Base-by-base conservation (phyloP, 2,113 vertebrate species). In the Synchiropus splendidus region DNA sequence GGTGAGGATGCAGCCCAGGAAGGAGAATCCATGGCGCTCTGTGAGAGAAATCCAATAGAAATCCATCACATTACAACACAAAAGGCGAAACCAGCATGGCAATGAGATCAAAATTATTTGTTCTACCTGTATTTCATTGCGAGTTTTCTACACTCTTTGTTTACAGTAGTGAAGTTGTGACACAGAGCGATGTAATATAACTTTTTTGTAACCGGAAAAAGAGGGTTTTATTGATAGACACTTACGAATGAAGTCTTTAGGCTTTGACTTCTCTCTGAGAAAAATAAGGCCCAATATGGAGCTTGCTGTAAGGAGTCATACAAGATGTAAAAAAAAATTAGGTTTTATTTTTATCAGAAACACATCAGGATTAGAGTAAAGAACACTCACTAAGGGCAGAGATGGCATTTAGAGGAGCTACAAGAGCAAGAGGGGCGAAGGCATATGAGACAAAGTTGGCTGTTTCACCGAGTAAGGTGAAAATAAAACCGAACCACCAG, bases 211-310 rank as follows among this genome's bases (percentile, higher is more conserved):
- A n/a, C n/a, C n/a, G n/a, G n/a, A n/a, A n/a, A n/a, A n/a, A n/a
- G n/a, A n/a, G n/a, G n/a, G n/a, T n/a, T n/a, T n/a, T n/a, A n/a
- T n/a, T n/a, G n/a, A 27, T 27, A 27, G 8, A 14, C 34, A 91
- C 92, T 96, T 86, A 98, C 95, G 90, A 69, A 92, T 66, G 67
- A 96, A 95, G 14, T 95, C 92, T 65, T 86, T 92, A 3, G 85
- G 82, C 64, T 91, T 97, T 70, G 84, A 91, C 64, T 95, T 97
- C 68, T 97, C 95, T 38, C 89, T 89, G 69, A 94, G 85, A 68
- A 97, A 98, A 79, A 95, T 86, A 58, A 94, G 88, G 48, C 94
- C 92, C 64, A 97, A 85, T 68, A 98, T 97, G 67, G 89, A 89
- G 42, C 92, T 97, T 1, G 92, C 95, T 98, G 62, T 18, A 44